Conservation (phyloP, 2,888 invertebrate species). For the Hemicrepidius hirtus region DNA sequence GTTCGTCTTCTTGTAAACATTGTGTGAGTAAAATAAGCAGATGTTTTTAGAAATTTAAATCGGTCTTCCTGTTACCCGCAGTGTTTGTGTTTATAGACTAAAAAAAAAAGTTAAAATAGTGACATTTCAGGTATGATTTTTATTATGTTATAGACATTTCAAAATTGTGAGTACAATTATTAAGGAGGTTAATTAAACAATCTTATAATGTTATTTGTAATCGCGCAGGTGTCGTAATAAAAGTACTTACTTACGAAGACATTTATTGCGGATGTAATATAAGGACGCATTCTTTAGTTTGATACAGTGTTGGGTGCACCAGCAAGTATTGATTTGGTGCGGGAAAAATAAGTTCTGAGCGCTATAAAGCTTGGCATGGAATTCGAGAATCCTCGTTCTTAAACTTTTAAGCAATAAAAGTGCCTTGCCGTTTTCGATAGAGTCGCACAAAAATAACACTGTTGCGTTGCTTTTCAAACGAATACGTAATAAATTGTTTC, state of each 20-base stretch:
- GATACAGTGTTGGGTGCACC: constrained; percentile 50
- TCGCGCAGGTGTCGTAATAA: not conserved
- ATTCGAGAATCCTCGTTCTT: constrained; percentile 57
- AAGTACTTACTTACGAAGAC: not conserved
- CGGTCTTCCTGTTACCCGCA: not conserved
- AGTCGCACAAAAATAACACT: constrained; percentile 41
- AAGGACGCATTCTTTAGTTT: constrained; percentile 30
- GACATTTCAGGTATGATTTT: too few relatives aligned
- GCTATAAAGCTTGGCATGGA: constrained; percentile 68
- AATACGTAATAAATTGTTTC: constrained; percentile 29
- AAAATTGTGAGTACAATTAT: not conserved
- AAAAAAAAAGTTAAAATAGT: too few relatives aligned
- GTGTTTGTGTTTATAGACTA: not conserved
- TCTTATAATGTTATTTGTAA: too few relatives aligned
- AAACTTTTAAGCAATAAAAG: constrained; percentile 53
- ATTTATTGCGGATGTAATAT: not conserved
- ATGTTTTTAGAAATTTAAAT: constrained; percentile 32
- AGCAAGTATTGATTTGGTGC: constrained; percentile 69
- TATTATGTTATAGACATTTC: too few relatives aligned
- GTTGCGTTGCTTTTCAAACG: constrained; percentile 41
- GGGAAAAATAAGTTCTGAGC: constrained; percentile 71
- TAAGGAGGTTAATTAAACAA: too few relatives aligned
- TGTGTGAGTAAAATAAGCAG: constrained; percentile 12
- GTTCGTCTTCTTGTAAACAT: not conserved
- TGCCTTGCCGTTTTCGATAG: constrained; percentile 46